Base-by-base conservation (phyloP, 2,797 vertebrate genomes). In the Xerus rutilus region DNA sequence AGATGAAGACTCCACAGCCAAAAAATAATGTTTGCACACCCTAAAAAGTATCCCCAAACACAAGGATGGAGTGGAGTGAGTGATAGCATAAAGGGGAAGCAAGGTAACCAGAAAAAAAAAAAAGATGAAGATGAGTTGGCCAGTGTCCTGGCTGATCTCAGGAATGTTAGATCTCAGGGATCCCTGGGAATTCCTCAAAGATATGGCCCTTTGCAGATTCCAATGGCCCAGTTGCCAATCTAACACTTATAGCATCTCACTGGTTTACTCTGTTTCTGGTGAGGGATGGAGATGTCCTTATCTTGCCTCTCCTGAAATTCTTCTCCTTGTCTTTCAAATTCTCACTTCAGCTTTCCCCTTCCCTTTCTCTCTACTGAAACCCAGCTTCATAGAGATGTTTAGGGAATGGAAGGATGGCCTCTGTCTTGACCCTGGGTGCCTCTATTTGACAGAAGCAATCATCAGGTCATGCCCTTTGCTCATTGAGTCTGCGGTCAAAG, bases 231-330 rank as follows among this genome's bases (percentile, higher is more conserved):
- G 49, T 86, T 79, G 78, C 89, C 79, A 92, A 14, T 21, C 43
- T n/a, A 93, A n/a, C 84, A 54, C 49, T 88, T 35, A n/a, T 15
- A 32, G 43, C 35, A 17, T 39, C 57, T 79, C 47, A 28, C 7
- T 87, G 54, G 20, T 87, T 88, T 57, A 62, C 65, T 85, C 57
- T 78, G 70, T 91, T 84, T 95, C 77, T 52, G 17, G 39, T 89
- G 54, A 95, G 15, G 13, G 7, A 39, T 54, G 14, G 20, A n/a
- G 25, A 64, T 86, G 4, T 47, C 35, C 47, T 82, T 83, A 49
- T 25, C 49, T 69, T 74, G 18, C 18, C 72, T 81, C 49, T 32
- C 78, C 65, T 85, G 35, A 52, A 73, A 79, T 83, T 62, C 49
- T 35, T 86, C 20, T 86, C 20, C 10, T 35, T 62, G 10, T 67